Evolutionary conservation across 2,797 vertebrate species (phyloP).

Genomic region (Phoebastria nigripes): DNA sequence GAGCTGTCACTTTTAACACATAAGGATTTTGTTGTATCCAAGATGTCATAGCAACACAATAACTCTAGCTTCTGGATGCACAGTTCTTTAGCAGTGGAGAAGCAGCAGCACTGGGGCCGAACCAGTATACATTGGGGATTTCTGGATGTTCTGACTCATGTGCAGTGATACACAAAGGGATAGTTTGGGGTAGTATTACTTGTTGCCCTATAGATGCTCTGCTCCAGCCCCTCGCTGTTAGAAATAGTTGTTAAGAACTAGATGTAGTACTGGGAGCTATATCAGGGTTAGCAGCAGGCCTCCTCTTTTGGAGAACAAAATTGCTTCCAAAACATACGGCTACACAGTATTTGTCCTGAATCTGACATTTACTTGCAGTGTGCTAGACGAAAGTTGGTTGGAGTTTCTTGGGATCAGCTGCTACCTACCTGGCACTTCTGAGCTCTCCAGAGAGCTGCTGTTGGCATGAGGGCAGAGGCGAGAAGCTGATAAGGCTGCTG

Average conservation of each 20-base stretch:
- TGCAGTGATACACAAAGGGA: not conserved
- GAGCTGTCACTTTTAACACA: not conserved
- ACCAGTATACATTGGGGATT: not conserved
- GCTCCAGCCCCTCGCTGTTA: not conserved
- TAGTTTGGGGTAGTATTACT: not conserved
- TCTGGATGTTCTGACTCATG: not conserved
- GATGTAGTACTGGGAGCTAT: not conserved
- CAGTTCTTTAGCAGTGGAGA: not conserved
- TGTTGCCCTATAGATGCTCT: not conserved
- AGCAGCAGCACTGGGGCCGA: not conserved
- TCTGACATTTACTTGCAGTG: not conserved
- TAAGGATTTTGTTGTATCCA: not conserved
- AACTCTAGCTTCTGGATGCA: not conserved
- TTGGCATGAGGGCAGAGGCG: not conserved
- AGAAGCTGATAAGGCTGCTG: not conserved
- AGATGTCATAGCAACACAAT: not conserved
- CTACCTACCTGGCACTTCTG: not conserved
- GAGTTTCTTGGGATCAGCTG: not conserved
- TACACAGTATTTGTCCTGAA: not conserved
- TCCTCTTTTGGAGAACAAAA: not conserved
- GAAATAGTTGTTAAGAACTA: not conserved
- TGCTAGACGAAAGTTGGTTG: not conserved
- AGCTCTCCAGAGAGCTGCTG: not conserved
- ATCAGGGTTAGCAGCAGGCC: not conserved
- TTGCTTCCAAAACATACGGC: not conserved